These are phyloP conservation scores for Tachuris rubrigastra DNA, from an alignment of 2,113 vertebrate species.

Conservation along the genomic window DNA sequence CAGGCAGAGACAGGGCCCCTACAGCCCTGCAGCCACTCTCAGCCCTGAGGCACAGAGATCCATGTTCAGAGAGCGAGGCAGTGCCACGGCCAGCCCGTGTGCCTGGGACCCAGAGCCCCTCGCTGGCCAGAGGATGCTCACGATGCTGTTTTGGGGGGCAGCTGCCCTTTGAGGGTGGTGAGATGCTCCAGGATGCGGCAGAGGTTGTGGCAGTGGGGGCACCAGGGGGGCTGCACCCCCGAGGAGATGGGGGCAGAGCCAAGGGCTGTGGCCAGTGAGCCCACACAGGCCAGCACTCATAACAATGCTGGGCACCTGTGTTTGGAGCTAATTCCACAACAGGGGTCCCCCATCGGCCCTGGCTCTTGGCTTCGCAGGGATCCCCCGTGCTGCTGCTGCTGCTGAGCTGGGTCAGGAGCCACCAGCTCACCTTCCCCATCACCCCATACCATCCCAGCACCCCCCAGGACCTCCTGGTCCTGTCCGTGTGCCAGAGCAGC, in stretches of 20 bases:
- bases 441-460: background rate
- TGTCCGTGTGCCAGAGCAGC: accelerated
- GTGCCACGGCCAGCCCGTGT: accelerated
- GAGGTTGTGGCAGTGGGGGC: background rate
- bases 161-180: background rate
- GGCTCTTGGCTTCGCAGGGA: background rate
- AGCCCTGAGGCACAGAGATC: accelerated
- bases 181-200: accelerated
- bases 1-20: accelerated
- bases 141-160: background rate
- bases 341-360: accelerated
- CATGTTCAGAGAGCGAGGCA: accelerated
- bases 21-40: accelerated
- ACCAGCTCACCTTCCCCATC: background rate
- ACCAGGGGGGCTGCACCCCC: accelerated
- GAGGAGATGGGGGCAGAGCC: background rate
- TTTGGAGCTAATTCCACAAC: accelerated
- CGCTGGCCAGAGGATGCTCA: accelerated
- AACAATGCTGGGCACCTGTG: too few relatives aligned
- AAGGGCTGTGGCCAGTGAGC: accelerated
- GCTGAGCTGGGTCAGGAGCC: background rate
- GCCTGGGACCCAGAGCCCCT: accelerated
- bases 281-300: accelerated
- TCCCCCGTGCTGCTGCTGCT: background rate
- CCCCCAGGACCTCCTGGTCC: too few relatives aligned